phyloP scores from a whole-genome alignment of 2,797 vertebrate genomes.

The Cichlasoma orientale region DNA sequence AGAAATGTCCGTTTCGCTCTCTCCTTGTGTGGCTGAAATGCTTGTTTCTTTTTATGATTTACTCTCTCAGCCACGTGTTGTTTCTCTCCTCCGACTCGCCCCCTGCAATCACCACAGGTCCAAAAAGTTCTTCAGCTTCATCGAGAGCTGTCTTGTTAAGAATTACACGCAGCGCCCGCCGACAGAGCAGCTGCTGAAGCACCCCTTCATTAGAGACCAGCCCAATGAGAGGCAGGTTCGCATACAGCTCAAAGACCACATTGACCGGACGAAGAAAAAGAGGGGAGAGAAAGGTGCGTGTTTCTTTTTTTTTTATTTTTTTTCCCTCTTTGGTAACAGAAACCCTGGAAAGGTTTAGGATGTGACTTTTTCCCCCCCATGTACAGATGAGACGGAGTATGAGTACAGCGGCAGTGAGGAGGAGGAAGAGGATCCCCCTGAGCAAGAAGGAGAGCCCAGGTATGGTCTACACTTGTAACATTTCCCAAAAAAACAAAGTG shows the following conservation, averaged over 20 bases:
- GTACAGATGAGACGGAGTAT: slow-evolving; percentile 89
- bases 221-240: slow-evolving; percentile 98
- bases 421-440: slow-evolving; percentile 87
- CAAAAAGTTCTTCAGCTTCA: slow-evolving; percentile 98
- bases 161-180: slow-evolving; percentile 96
- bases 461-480: slow-evolving; percentile 34
- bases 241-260: slow-evolving; percentile 98
- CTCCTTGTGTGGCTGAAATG: neutral
- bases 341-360: neutral
- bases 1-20: slow-evolving; percentile 1
- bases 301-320: neutral
- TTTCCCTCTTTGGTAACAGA: neutral
- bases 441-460: slow-evolving; percentile 91
- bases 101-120: slow-evolving; percentile 81
- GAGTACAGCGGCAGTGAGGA: slow-evolving; percentile 94
- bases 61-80: neutral
- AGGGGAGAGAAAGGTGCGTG: slow-evolving; percentile 93
- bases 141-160: slow-evolving; percentile 96
- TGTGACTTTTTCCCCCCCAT: accelerated
- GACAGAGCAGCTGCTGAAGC: slow-evolving; percentile 95
- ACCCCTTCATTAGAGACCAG: slow-evolving; percentile 98
- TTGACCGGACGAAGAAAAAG: slow-evolving; percentile 98
- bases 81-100: neutral
- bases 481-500: neutral
- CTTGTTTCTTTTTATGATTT: neutral